A percentile compares a stretch with the other conserved stretches of the same genome.
phyloP scores from a whole-genome alignment of 2,113 vertebrate species.

The Vanacampus margaritifer region DNA sequence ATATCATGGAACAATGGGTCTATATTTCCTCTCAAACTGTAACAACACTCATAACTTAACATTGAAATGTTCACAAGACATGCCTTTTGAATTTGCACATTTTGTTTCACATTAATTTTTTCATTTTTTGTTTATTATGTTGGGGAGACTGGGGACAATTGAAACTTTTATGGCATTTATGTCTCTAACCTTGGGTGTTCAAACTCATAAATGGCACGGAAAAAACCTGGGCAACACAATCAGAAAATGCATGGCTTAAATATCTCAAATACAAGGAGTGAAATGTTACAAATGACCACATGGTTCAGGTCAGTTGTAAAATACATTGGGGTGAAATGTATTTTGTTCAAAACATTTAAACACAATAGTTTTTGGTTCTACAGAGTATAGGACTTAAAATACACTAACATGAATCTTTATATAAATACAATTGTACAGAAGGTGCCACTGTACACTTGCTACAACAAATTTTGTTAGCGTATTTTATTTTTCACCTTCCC shows the following conservation, averaged over 20 bases:
- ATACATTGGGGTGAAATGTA: not conserved
- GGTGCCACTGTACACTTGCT: not conserved
- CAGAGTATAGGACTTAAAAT: not conserved
- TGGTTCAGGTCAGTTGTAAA: too few relatives aligned
- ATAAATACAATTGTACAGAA: not conserved
- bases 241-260: not conserved
- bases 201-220: too few relatives aligned
- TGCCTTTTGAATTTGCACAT: slow-evolving; percentile 41
- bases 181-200: not conserved
- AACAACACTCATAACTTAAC: not conserved
- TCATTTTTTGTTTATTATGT: not conserved
- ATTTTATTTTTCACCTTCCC: too few relatives aligned
- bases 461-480: not conserved
- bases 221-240: not conserved
- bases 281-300: too few relatives aligned
- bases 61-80: not conserved
- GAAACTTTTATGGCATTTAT: not conserved
- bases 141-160: too few relatives aligned
- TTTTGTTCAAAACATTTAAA: not conserved
- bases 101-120: slow-evolving; percentile 13
- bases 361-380: not conserved
- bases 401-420: not conserved
- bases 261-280: not conserved
- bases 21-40: not conserved
- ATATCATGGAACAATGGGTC: not conserved